Percentiles rank a stretch among this genome's conserved stretches.
phyloP scores from a whole-genome alignment of 1,140 invertebrate genomes.

The Ceratosolen solmsi region DNA sequence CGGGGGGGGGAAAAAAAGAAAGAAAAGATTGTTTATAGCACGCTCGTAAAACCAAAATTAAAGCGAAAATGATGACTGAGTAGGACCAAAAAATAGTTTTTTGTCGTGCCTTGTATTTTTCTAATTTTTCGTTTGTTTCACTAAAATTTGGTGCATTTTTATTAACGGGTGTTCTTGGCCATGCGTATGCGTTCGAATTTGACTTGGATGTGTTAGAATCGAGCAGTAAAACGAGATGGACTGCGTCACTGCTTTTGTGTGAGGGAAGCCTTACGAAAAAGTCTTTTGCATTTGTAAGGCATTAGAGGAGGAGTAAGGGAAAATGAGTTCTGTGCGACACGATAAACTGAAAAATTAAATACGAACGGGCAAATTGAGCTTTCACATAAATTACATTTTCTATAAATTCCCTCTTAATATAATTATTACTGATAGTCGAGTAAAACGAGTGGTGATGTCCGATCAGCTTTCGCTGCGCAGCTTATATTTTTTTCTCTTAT shows the following conservation, averaged over 20 bases:
- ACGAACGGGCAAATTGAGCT: background rate
- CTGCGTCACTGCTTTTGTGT: constrained; percentile 11
- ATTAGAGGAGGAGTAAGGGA: background rate
- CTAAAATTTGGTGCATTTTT: background rate
- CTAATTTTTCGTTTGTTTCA: background rate
- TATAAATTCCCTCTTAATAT: background rate
- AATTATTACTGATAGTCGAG: background rate
- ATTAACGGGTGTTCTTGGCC: background rate
- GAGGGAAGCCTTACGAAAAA: background rate
- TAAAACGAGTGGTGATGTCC: background rate
- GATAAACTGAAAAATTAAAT: background rate
- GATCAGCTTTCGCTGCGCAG: background rate
- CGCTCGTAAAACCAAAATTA: constrained; percentile 33
- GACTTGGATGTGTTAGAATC: background rate
- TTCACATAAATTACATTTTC: background rate
- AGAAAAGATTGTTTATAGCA: background rate
- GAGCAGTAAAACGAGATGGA: constrained; percentile 16
- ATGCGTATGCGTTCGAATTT: constrained; percentile 39
- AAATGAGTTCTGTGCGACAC: background rate
- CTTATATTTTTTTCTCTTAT: background rate
- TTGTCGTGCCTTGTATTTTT: background rate
- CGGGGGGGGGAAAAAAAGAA: constrained; percentile 27
- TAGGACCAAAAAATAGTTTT: constrained; percentile 45
- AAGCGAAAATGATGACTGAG: constrained; percentile 61
- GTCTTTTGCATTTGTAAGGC: background rate